These are phyloP conservation scores for Tyrannus savana DNA, from an alignment of 2,113 vertebrate genomes.

Conservation along the genomic window DNA sequence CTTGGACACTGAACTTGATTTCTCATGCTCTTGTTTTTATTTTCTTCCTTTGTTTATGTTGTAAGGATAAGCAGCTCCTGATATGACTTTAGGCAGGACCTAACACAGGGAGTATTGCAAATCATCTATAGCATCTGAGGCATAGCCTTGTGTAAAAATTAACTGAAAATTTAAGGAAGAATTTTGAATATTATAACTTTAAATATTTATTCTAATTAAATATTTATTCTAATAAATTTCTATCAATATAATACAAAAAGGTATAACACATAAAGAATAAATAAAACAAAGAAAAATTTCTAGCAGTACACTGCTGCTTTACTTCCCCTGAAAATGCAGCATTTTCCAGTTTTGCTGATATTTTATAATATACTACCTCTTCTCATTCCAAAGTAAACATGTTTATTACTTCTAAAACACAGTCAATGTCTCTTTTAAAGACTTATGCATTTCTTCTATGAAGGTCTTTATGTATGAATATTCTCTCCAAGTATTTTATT, in stretches of 20 bases:
- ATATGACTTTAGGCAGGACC: not conserved
- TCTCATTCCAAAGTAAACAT: not conserved
- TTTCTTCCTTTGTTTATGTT: not conserved
- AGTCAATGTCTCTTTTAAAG: not conserved
- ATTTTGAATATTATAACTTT: not conserved
- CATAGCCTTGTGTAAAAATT: not conserved
- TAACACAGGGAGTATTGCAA: not conserved
- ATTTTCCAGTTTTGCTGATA: not conserved
- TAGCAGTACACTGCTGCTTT: not conserved
- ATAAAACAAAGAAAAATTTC: not conserved
- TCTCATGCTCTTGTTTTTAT: not conserved
- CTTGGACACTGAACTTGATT: not conserved
- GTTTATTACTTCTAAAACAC: not conserved
- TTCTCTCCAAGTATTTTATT: not conserved
- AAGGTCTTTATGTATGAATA: not conserved
- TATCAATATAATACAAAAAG: not conserved
- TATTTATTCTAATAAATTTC: not conserved
- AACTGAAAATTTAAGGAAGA: not conserved
- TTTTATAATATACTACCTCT: not conserved
- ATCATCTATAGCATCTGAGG: not conserved
- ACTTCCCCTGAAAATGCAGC: not conserved
- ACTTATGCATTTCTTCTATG: not conserved
- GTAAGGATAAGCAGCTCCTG: not conserved
- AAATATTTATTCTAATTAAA: not conserved
- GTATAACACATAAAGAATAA: not conserved